phyloP scores from a whole-genome alignment of 1,140 invertebrate genomes.

The Colletes latitarsis region DNA sequence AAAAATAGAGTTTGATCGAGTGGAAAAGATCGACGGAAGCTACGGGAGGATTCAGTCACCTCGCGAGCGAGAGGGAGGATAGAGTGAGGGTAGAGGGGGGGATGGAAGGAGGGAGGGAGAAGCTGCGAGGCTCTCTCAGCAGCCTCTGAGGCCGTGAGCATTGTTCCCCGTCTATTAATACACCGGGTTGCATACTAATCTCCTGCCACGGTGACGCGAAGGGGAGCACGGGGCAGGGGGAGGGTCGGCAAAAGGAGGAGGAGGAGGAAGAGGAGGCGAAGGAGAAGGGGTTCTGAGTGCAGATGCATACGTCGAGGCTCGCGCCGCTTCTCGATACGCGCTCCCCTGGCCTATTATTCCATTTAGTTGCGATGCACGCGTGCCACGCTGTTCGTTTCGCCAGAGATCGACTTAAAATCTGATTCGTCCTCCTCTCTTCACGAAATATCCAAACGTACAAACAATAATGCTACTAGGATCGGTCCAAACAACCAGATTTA shows the following conservation, averaged over 20 bases:
- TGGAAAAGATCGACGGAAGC: conserved; percentile 33
- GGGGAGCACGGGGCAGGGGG: conserved; percentile 19
- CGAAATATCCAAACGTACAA: not conserved
- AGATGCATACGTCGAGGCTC: conserved; percentile 71
- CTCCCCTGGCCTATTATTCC: conserved; percentile 75
- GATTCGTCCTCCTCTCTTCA: not conserved
- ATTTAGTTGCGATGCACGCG: conserved; percentile 62
- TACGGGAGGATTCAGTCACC: conserved; percentile 11
- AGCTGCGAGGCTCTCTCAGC: conserved; percentile 56
- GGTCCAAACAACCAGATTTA: no score
- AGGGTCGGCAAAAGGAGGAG: conserved; percentile 49
- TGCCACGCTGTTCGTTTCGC: conserved; percentile 13
- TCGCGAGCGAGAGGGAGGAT: not conserved
- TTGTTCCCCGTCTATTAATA: conserved; percentile 79
- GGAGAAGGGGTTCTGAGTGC: conserved; percentile 44
- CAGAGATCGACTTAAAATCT: not conserved
- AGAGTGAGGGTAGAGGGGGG: not conserved
- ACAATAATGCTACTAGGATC: not conserved
- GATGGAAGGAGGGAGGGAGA: conserved; percentile 20
- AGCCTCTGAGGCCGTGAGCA: conserved; percentile 73
- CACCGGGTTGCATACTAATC: conserved; percentile 78
- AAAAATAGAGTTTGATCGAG: conserved; percentile 4
- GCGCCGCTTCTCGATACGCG: conserved; percentile 65
- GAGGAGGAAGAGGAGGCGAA: not conserved
- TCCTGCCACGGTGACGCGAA: conserved; percentile 59